These are phyloP conservation scores for Eubasilissa splendida DNA, from an alignment of 2,888 invertebrate genomes.

Conservation along the genomic window DNA sequence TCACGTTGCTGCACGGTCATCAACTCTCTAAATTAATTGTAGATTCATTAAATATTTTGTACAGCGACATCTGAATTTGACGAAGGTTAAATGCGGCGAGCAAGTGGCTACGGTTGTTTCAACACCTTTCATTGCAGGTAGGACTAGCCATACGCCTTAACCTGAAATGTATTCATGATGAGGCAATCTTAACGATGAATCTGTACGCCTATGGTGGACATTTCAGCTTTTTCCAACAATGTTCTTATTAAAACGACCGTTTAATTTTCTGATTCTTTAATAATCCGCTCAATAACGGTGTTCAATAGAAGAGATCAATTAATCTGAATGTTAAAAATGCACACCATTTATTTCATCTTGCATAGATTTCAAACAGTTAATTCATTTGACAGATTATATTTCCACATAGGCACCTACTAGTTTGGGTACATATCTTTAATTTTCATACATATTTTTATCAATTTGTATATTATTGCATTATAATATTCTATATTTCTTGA, in stretches of 20 bases:
- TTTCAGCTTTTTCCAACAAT: not conserved
- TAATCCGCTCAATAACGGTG: too few species aligned
- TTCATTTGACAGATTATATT: too few species aligned
- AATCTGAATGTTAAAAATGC: too few species aligned
- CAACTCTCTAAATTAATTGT: slow-evolving; percentile 45
- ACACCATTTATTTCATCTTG: too few species aligned
- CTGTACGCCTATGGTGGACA: slow-evolving; percentile 11
- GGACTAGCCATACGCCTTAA: slow-evolving; percentile 35
- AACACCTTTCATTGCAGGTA: slow-evolving; percentile 44
- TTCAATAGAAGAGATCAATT: too few species aligned
- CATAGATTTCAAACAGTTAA: too few species aligned
- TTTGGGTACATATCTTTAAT: too few species aligned
- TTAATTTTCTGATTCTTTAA: too few species aligned
- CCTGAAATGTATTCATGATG: slow-evolving; percentile 42
- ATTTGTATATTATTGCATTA: too few species aligned
- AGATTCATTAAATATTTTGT: slow-evolving; percentile 46
- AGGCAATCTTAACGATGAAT: slow-evolving; percentile 33
- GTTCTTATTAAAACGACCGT: not conserved
- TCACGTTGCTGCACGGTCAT: slow-evolving; percentile 50
- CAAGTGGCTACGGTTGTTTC: slow-evolving; percentile 40
- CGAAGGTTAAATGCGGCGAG: slow-evolving; percentile 46
- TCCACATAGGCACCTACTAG: too few species aligned
- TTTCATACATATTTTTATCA: too few species aligned
- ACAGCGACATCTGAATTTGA: slow-evolving; percentile 31
- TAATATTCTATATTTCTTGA: too few species aligned